These are phyloP conservation scores for Cygnus olor DNA, from an alignment of 2,797 vertebrate species.

Conservation along the genomic window DNA sequence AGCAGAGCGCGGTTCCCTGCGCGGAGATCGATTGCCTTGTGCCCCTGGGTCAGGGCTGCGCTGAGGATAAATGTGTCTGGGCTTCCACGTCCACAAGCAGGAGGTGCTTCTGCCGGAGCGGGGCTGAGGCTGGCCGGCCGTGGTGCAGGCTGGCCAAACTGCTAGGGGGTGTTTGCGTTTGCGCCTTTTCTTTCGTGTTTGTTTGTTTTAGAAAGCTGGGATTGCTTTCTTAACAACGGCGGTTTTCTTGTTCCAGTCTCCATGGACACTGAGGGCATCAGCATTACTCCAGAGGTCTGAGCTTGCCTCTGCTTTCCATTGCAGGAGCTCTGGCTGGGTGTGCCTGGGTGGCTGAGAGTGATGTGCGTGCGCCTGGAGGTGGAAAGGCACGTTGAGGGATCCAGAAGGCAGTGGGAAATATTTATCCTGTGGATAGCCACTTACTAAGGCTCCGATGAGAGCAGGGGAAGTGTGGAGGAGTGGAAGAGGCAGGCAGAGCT, in stretches of 20 bases:
- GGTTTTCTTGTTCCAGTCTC: neutral
- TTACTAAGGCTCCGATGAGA: rapidly evolving
- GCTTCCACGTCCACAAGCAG: rapidly evolving
- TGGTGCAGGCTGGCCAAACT: neutral
- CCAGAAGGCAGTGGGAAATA: neutral
- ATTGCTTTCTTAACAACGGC: neutral
- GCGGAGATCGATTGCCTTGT: too few species aligned
- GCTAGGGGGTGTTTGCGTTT: neutral
- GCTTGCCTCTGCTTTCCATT: neutral
- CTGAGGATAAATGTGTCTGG: neutral
- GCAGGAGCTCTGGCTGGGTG: neutral
- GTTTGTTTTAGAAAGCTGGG: neutral
- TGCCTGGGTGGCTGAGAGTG: neutral
- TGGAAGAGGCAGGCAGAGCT: neutral
- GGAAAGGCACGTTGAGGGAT: neutral
- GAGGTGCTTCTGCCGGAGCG: neutral
- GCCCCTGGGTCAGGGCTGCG: neutral
- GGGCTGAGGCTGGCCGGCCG: neutral
- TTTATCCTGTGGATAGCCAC: rapidly evolving
- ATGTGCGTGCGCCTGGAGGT: neutral
- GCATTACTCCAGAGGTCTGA: neutral
- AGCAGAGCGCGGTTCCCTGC: neutral
- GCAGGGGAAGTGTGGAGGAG: neutral
- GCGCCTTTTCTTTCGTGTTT: neutral
- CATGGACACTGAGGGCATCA: neutral